Evolutionary conservation across 2,113 vertebrate genomes (phyloP).

Genomic region (Erinaceus europaeus): DNA sequence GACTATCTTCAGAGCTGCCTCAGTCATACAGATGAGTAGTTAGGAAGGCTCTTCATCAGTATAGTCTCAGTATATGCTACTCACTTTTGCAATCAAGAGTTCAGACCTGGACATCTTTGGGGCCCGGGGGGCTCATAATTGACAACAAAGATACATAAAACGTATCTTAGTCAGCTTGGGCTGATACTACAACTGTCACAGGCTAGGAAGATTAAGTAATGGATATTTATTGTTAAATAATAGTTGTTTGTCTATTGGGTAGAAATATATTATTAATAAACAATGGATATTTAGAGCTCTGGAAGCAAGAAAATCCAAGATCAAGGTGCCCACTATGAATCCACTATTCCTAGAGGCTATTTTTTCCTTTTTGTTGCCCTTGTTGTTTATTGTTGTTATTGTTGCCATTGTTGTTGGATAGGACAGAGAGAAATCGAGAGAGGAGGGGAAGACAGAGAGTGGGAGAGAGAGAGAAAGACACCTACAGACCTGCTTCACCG

Average conservation of each 20-base stretch:
- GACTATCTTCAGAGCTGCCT: background rate
- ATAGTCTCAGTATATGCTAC: background rate
- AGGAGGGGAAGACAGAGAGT: no score
- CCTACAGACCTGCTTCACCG: no score
- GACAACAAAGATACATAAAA: background rate
- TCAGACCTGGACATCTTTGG: background rate
- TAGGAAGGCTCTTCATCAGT: background rate
- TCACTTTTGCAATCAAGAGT: background rate
- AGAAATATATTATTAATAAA: no score
- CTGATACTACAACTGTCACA: background rate
- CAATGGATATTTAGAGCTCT: background rate
- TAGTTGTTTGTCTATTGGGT: no score
- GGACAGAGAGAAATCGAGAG: no score
- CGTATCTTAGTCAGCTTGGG: background rate
- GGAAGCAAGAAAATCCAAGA: background rate
- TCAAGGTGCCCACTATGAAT: background rate
- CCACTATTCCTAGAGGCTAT: no score
- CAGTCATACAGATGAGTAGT: background rate
- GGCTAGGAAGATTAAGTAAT: background rate
- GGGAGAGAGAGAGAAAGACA: no score
- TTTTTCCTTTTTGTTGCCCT: no score
- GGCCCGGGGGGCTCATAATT: no score
- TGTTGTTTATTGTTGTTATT: no score
- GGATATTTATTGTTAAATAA: background rate
- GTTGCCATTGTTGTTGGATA: no score